Evolutionary conservation across 2,888 invertebrate species (phyloP), one percentile per base, ranked within the genome.

Genomic region (Neoascia interrupta): DNA sequence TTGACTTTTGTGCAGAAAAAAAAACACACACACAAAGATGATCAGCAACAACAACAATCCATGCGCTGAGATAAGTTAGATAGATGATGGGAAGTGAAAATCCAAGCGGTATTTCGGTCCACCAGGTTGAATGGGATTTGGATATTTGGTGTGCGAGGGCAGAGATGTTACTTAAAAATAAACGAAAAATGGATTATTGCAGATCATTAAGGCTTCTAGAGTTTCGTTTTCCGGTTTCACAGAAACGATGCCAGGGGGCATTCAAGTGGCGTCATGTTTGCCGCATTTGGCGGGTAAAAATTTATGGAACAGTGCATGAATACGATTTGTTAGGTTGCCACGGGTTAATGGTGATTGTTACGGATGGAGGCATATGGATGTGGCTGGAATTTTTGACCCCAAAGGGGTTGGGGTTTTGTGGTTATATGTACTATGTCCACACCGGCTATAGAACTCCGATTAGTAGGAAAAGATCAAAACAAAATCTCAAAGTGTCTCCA

Each of bases 11-110:
- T 15, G 18, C 34, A 31, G 16, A 53, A 41, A 37, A 8, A 49
- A 28, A 51, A 41, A 49, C 16, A 19, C 5, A n/a, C n/a, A n/a
- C n/a, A n/a, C 5, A 26, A 41, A 31, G 23, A 54, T 36, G 19
- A 49, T 34, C 23, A 54, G 23, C 36, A 13, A 6, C 26, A 31
- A 31, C 31, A 31, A 26, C 31, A 45, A 63, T 63, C 54, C 56
- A 54, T 54, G 76, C 39, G 28, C 47, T 6, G 37, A 45, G 49
- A 66, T 70, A 66, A 68, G 43, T 54, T 43, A 49, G 68, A 73
- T 73, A 73, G 41, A 73, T 56, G 79, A 79, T 79, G 79, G 79
- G 79, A 73, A 73, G 79, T 73, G 49, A 45, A 70, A 72, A 58
- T 70, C n/a, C 60, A 54, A 64, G 31, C 39, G 58, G 43, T 45